Evolutionary conservation across 2,113 vertebrate species (phyloP).

Genomic region (Chamaea fasciata): DNA sequence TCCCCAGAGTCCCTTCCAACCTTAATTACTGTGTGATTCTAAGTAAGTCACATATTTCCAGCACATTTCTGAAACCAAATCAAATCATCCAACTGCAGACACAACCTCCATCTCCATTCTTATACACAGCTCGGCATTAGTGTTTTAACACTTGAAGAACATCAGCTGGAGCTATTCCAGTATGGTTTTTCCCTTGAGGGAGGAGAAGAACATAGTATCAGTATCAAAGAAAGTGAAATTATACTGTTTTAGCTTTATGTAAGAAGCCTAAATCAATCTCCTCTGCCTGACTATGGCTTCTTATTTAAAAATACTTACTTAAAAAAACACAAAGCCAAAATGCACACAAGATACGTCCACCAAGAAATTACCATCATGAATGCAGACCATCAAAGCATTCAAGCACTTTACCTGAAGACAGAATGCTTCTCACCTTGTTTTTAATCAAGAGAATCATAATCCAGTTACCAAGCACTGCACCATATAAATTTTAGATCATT

Average conservation of each 20-base stretch:
- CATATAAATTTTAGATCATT: not conserved
- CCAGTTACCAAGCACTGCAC: not conserved
- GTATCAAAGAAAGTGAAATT: not conserved
- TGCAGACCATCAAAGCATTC: not conserved
- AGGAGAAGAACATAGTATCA: not conserved
- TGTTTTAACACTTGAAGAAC: not conserved
- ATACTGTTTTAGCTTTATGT: not conserved
- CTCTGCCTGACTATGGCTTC: not conserved
- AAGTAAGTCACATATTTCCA: not conserved
- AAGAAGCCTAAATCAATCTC: not conserved
- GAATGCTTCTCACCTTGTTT: not conserved
- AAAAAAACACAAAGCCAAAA: not conserved
- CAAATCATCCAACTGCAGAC: not conserved
- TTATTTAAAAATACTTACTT: not conserved
- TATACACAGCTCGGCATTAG: rapidly evolving
- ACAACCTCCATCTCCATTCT: not conserved
- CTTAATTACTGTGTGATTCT: not conserved
- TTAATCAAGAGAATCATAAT: not conserved
- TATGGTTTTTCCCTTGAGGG: not conserved
- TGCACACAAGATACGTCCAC: rapidly evolving
- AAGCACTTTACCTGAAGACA: not conserved
- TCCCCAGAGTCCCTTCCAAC: not conserved
- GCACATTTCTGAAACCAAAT: not conserved
- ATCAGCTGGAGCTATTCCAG: not conserved
- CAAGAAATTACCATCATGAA: not conserved